Conservation (phyloP, 2,113 vertebrate genomes). For the Chloropsis hardwickii region DNA sequence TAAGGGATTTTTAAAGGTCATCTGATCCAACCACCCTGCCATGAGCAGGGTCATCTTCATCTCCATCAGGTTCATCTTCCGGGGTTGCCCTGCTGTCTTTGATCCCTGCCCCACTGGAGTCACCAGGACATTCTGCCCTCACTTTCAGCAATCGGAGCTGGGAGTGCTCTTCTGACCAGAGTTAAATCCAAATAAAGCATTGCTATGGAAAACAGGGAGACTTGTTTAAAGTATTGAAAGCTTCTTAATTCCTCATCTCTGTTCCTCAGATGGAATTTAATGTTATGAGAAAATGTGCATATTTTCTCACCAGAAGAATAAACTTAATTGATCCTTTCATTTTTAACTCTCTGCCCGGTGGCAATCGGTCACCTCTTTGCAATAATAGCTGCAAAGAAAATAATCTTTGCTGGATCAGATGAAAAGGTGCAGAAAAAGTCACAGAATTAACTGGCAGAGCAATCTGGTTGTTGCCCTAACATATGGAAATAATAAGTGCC, state of each 20-base stretch:
- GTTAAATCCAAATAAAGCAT: not conserved
- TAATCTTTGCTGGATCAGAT: slow-evolving; percentile 40
- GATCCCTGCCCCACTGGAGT: not conserved
- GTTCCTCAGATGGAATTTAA: not conserved
- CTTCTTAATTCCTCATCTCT: not conserved
- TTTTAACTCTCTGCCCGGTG: slow-evolving; percentile 21
- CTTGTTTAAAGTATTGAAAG: not conserved
- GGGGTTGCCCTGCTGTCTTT: not conserved
- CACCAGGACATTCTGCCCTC: not conserved
- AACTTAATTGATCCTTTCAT: slow-evolving; percentile 45
- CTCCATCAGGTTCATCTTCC: not conserved
- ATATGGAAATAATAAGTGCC: slow-evolving; percentile 67
- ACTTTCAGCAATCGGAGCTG: not conserved
- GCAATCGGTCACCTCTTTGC: slow-evolving; percentile 30
- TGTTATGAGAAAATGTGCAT: not conserved
- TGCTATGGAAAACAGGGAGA: not conserved
- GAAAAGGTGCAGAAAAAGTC: slow-evolving; percentile 46
- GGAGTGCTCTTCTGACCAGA: not conserved
- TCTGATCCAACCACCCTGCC: not conserved
- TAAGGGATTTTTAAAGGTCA: not conserved
- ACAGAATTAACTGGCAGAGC: slow-evolving; percentile 50
- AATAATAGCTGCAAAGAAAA: slow-evolving; percentile 54
- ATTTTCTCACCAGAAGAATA: slow-evolving; percentile 35
- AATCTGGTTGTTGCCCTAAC: slow-evolving; percentile 53
- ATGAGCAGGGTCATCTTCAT: not conserved